Percentiles rank a stretch among this genome's conserved stretches.
These are phyloP conservation scores for Puffinus mauretanicus DNA, from an alignment of 2,113 vertebrate genomes.

Conservation along the genomic window DNA sequence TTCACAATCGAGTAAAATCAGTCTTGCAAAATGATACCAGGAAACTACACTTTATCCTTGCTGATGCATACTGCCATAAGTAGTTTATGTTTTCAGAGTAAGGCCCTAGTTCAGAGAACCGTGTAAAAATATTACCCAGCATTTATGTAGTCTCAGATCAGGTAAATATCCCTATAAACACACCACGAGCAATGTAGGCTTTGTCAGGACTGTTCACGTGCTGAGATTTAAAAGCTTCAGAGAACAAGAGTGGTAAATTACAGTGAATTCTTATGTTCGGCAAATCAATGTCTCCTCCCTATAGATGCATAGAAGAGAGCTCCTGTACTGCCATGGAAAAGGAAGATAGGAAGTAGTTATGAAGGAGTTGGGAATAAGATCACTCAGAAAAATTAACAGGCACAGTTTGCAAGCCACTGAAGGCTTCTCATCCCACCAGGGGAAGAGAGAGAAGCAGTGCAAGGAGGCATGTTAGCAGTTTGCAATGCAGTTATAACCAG, in stretches of 20 bases:
- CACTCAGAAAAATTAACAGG: background rate
- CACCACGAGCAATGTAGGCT: fast-evolving
- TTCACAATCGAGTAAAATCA: background rate
- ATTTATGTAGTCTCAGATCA: background rate
- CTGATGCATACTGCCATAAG: background rate
- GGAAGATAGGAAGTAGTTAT: background rate
- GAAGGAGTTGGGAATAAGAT: background rate
- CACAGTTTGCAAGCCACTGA: background rate
- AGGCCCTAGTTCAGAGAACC: background rate
- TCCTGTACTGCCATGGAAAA: background rate
- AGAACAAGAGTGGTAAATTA: background rate
- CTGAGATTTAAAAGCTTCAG: background rate
- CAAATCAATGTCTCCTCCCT: fast-evolving
- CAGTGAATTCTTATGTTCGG: background rate
- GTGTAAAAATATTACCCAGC: background rate
- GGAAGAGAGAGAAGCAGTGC: background rate
- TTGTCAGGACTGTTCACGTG: background rate
- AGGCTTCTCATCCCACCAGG: background rate
- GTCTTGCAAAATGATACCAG: background rate
- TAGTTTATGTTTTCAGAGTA: background rate
- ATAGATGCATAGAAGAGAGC: background rate
- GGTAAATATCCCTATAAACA: background rate
- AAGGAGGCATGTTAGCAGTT: background rate
- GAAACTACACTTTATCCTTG: background rate
- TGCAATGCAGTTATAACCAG: background rate